These are phyloP conservation scores for Cephus sareptanus DNA, from an alignment of 2,888 invertebrate genomes.

Conservation along the genomic window DNA sequence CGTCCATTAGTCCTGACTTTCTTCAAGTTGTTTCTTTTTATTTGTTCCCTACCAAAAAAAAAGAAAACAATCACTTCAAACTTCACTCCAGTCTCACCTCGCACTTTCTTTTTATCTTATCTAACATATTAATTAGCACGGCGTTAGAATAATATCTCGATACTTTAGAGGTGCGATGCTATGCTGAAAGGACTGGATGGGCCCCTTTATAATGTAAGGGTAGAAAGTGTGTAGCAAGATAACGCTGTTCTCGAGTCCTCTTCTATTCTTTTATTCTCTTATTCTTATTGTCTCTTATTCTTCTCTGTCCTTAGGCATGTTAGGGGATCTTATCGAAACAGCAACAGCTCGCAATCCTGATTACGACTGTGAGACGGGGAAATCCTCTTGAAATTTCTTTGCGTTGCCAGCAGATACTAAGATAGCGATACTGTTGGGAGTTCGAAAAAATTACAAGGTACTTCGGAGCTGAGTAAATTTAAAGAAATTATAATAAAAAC, in stretches of 20 bases:
- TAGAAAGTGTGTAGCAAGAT: conserved; percentile 4
- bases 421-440: neutral
- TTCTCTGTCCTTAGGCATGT: neutral
- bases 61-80: neutral
- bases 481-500: neutral
- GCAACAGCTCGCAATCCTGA: neutral
- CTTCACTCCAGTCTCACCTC: neutral
- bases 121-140: conserved; percentile 13
- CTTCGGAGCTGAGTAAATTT: neutral
- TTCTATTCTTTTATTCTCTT: neutral
- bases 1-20: neutral
- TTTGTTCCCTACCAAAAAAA: neutral
- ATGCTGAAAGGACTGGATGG: conserved; percentile 12
- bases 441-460: neutral
- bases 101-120: neutral
- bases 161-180: neutral
- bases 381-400: neutral
- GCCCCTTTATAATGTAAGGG: conserved; percentile 4
- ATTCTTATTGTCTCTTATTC: neutral
- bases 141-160: conserved; percentile 15
- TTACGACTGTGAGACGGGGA: neutral
- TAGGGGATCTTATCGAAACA: neutral
- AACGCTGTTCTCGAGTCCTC: neutral
- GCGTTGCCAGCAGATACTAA: neutral
- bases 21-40: neutral